Evolutionary conservation across 2,113 vertebrate genomes (phyloP).

Genomic region (Vireo altiloquus): DNA sequence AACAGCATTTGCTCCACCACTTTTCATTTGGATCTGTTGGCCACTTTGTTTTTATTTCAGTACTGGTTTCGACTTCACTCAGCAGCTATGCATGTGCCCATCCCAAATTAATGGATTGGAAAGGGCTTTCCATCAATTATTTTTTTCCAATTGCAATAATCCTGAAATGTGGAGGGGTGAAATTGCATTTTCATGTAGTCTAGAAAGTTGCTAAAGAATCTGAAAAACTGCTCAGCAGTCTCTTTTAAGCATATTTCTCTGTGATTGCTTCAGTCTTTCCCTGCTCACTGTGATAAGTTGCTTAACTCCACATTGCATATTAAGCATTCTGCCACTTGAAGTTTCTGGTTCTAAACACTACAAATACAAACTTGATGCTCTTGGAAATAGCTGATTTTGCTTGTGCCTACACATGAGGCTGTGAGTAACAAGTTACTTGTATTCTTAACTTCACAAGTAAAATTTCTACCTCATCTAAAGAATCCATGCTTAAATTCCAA

Average conservation of each 20-base stretch:
- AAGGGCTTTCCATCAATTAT: not conserved
- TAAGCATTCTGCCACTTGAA: not conserved
- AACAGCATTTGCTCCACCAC: not conserved
- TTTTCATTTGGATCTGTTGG: not conserved
- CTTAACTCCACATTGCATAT: not conserved
- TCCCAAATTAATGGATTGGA: not conserved
- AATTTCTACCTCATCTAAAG: not conserved
- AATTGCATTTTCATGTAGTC: not conserved
- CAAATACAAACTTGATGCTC: not conserved
- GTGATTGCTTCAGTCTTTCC: not conserved
- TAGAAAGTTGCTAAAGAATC: not conserved
- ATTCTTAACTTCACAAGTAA: not conserved
- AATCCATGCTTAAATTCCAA: not conserved
- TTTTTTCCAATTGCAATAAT: not conserved
- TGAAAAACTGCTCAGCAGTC: not conserved
- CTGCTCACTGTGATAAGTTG: not conserved
- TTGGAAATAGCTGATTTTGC: not conserved
- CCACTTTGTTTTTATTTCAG: not conserved
- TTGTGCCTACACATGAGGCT: not conserved
- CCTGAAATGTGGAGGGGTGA: not conserved
- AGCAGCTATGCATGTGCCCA: not conserved
- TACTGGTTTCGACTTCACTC: not conserved
- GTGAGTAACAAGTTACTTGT: not conserved
- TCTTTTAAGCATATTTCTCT: not conserved
- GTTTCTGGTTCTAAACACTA: not conserved